A percentile compares a stretch with the other conserved stretches of the same genome.
phyloP scores from a whole-genome alignment of 2,797 vertebrate genomes.

The Falco naumanni region DNA sequence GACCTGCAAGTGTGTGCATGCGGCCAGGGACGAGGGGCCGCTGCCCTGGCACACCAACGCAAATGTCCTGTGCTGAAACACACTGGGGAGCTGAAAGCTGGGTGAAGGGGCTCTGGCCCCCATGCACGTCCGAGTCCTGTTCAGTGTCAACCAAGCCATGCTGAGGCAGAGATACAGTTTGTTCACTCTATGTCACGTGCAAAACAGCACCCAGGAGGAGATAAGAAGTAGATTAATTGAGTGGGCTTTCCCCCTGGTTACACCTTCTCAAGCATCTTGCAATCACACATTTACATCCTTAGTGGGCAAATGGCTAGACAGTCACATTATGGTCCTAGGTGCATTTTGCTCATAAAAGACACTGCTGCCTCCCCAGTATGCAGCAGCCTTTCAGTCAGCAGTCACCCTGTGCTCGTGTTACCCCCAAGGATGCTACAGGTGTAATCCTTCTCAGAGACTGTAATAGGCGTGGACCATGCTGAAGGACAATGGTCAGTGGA shows the following conservation, averaged over 20 bases:
- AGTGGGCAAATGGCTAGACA: not conserved
- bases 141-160: fast-evolving
- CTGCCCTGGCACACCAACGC: fast-evolving
- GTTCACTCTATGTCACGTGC: fast-evolving
- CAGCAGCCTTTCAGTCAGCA: not conserved
- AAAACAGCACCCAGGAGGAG: not conserved
- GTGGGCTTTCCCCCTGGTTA: not conserved
- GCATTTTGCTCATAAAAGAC: not conserved
- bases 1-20: fast-evolving
- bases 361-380: not conserved
- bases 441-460: not conserved
- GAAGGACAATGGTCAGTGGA: not conserved
- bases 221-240: not conserved
- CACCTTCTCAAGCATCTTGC: not conserved
- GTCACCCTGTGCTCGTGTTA: not conserved
- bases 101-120: not conserved
- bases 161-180: not conserved
- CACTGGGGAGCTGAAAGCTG: not conserved
- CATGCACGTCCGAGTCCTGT: fast-evolving
- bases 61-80: fast-evolving
- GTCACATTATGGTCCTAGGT: not conserved
- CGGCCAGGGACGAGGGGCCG: fast-evolving
- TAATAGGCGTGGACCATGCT: not conserved
- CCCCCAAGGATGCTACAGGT: not conserved
- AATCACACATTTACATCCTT: not conserved